Evolutionary conservation across 2,113 vertebrate genomes (phyloP).

Genomic region (Scomber scombrus): DNA sequence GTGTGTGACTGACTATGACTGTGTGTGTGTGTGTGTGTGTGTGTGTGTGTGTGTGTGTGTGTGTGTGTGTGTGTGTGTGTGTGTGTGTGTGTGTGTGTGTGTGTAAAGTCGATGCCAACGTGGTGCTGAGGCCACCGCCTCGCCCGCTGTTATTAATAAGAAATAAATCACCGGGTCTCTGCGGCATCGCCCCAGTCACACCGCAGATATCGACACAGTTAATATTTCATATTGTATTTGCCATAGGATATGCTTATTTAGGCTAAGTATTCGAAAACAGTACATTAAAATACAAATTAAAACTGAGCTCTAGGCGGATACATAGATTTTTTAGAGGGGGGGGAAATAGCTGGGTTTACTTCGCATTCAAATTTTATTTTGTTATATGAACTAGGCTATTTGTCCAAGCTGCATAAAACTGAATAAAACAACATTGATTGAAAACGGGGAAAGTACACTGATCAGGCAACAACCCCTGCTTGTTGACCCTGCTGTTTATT

Average conservation of each 20-base stretch:
- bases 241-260: slow-evolving; percentile 77
- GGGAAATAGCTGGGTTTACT: slow-evolving; percentile 15
- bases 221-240: slow-evolving; percentile 83
- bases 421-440: slow-evolving; percentile 39
- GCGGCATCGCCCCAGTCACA: slow-evolving; percentile 75
- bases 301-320: slow-evolving; percentile 69
- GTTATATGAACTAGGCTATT: slow-evolving; percentile 26
- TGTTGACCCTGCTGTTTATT: slow-evolving; percentile 37
- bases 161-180: slow-evolving; percentile 78
- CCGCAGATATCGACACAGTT: slow-evolving; percentile 79
- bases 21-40: slow-evolving; percentile 36
- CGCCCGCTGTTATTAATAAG: slow-evolving; percentile 69
- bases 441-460: slow-evolving; percentile 27
- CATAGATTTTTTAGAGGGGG: slow-evolving; percentile 53
- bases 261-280: slow-evolving; percentile 71
- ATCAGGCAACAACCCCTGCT: slow-evolving; percentile 37
- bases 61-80: slow-evolving; percentile 33
- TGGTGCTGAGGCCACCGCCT: slow-evolving; percentile 63
- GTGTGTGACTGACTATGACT: slow-evolving; percentile 4
- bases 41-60: slow-evolving; percentile 28
- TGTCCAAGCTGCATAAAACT: slow-evolving; percentile 25
- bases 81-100: slow-evolving; percentile 34
- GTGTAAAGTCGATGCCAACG: slow-evolving; percentile 71
- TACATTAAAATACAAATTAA: slow-evolving; percentile 79
- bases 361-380: slow-evolving; percentile 54